Base-by-base conservation (phyloP, 1,140 invertebrate species). In the Hypsibius dujardini region DNA sequence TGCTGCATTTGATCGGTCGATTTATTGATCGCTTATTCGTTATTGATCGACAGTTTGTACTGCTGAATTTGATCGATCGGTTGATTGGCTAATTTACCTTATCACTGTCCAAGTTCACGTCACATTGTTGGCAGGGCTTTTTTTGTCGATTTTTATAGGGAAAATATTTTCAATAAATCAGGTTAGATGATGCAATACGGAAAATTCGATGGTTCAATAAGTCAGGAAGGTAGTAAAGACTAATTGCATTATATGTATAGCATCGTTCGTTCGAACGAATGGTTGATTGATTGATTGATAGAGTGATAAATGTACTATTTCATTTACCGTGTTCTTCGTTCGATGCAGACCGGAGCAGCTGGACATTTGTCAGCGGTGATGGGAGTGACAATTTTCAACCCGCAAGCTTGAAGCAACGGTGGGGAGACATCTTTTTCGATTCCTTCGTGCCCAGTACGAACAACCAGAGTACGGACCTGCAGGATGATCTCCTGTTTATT, bases 391-490 rank as follows among this genome's bases (percentile, higher is more conserved):
- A 56, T 7, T n/a, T 56, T 7, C 50, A 7, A 12, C 50, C 50
- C 50, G 42, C 12, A 15, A 45, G 42, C 62, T 56, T 12, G n/a
- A 15, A 42, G 42, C 62, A 67, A 45, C 12, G 45, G 45, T 67
- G 62, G 62, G 62, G 12, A 12, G 62, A 67, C 42, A 67, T 67
- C 12, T 67, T 67, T 42, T 67, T 67, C 62, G 62, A 67, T 42
- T 15, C 12, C 42, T 67, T 67, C 42, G 62, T 67, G 62, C 62
- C 62, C 12, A 67, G 62, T 67, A 42, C 45, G 12, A 42, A 42
- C 42, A 12, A 42, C 45, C 62, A 67, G 42, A 67, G 45, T 42
- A 12, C 12, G 12, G 62, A 67, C 3, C 62, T 67, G 12, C 62
- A 67, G 42, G 62, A 67, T 42, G 62, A 67, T 67, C 42, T 67